Evolutionary conservation across 2,113 vertebrate species (phyloP).

Genomic region (Zosterops lateralis): DNA sequence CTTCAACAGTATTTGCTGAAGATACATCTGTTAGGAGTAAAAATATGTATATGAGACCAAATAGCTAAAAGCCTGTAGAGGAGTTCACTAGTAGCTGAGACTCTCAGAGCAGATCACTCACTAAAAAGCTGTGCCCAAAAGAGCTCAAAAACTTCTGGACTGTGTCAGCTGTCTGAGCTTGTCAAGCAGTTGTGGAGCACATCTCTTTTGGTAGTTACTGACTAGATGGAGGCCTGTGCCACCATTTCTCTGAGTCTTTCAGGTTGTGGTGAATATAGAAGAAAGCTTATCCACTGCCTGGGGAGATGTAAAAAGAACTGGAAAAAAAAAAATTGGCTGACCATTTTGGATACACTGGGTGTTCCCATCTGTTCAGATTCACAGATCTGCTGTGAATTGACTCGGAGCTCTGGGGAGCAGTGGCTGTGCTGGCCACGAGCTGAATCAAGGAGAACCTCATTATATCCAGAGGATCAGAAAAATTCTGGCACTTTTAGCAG

Average conservation of each 20-base stretch:
- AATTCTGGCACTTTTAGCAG: neutral
- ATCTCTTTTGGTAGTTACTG: neutral
- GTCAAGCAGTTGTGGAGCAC: neutral
- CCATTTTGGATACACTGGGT: neutral
- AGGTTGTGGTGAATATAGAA: neutral
- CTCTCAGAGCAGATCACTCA: rapidly evolving
- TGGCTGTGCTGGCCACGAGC: neutral
- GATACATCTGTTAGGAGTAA: rapidly evolving
- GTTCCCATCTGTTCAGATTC: neutral
- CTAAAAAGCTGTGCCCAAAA: neutral
- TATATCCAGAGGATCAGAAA: neutral
- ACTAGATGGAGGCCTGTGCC: neutral
- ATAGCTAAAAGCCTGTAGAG: neutral
- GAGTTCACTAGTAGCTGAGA: neutral
- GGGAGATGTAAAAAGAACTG: neutral
- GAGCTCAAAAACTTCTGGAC: neutral
- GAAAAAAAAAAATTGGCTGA: neutral
- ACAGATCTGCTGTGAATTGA: neutral
- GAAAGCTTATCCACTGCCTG: neutral
- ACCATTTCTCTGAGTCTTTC: neutral
- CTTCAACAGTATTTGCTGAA: neutral
- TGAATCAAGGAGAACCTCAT: neutral
- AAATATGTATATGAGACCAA: neutral
- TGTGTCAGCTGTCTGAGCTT: neutral
- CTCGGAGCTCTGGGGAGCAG: neutral